These are phyloP conservation scores for Trichopria drosophilae DNA, from an alignment of 2,888 invertebrate species.

Conservation along the genomic window DNA sequence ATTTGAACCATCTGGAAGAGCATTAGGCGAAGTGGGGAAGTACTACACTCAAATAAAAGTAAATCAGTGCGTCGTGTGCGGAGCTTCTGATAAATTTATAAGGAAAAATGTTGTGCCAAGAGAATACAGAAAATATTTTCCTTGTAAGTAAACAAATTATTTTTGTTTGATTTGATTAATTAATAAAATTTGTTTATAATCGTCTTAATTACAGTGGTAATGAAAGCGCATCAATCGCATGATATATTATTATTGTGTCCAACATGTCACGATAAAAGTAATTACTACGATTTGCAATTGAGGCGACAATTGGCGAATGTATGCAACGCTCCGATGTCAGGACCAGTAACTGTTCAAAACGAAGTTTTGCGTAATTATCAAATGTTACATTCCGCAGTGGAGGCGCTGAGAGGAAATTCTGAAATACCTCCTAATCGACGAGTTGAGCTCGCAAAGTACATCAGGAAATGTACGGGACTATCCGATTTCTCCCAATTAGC, in stretches of 20 bases:
- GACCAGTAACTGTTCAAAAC: slow-evolving; percentile 43
- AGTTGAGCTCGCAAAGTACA: slow-evolving; percentile 45
- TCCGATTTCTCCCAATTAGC: too few species aligned
- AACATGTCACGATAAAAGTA: slow-evolving; percentile 72
- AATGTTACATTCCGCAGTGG: slow-evolving; percentile 65
- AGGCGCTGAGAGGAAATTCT: slow-evolving; percentile 60
- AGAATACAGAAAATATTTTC: slow-evolving; percentile 79
- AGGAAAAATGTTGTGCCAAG: slow-evolving; percentile 81
- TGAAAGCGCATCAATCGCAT: slow-evolving; percentile 82
- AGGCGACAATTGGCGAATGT: slow-evolving; percentile 63
- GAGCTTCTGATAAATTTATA: slow-evolving; percentile 68
- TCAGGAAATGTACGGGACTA: slow-evolving; percentile 44
- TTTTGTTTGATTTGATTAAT: neutral
- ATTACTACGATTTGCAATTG: slow-evolving; percentile 65
- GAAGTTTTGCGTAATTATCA: slow-evolving; percentile 56
- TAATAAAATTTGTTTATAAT: neutral
- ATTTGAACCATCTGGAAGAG: slow-evolving; percentile 78
- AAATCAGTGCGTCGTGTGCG: slow-evolving; percentile 82
- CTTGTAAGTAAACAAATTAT: slow-evolving; percentile 59
- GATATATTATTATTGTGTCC: slow-evolving; percentile 76
- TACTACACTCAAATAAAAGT: slow-evolving; percentile 74
- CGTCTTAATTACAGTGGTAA: slow-evolving; percentile 66
- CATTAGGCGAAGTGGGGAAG: slow-evolving; percentile 69
- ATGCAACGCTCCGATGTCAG: slow-evolving; percentile 70
- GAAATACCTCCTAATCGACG: slow-evolving; percentile 44